A percentile compares a stretch with the other conserved stretches of the same genome.
Evolutionary conservation across 1,140 invertebrate genomes (phyloP).

Genomic region (Archegozetes longisetosus): DNA sequence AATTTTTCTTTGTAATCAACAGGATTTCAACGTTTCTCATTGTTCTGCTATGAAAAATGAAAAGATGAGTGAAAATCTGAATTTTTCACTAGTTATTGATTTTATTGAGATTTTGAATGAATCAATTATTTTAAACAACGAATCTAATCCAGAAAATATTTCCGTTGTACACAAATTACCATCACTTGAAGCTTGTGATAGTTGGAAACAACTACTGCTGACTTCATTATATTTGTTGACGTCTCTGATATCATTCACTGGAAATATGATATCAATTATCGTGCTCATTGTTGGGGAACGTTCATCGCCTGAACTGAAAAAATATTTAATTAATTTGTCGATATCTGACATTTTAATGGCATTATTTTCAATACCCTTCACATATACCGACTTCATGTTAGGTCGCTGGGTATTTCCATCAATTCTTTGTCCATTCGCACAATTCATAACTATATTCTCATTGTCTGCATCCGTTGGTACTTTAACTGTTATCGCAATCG

Average conservation of each 20-base stretch:
- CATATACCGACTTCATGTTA: slow-evolving; percentile 31
- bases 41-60: too few species aligned
- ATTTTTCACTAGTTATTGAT: too few species aligned
- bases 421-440: slow-evolving; percentile 29
- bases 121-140: too few species aligned
- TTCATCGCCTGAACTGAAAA: slow-evolving; percentile 26
- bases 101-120: too few species aligned
- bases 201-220: background rate
- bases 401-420: slow-evolving; percentile 30
- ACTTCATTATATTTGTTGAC: slow-evolving; percentile 26
- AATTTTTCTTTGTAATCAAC: too few species aligned
- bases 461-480: slow-evolving; percentile 32
- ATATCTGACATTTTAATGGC: slow-evolving; percentile 32
- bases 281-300: slow-evolving; percentile 28
- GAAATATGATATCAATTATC: slow-evolving; percentile 29
- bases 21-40: too few species aligned
- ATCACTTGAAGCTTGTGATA: too few species aligned
- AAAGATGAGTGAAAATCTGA: too few species aligned
- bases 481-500: slow-evolving; percentile 30
- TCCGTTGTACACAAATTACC: too few species aligned
- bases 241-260: slow-evolving; percentile 25
- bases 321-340: slow-evolving; percentile 31
- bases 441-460: slow-evolving; percentile 30
- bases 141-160: too few species aligned
- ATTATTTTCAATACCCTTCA: slow-evolving; percentile 32